Evolutionary conservation across 2,797 vertebrate genomes (phyloP).

Genomic region (Urocyon cinereoargenteus): DNA sequence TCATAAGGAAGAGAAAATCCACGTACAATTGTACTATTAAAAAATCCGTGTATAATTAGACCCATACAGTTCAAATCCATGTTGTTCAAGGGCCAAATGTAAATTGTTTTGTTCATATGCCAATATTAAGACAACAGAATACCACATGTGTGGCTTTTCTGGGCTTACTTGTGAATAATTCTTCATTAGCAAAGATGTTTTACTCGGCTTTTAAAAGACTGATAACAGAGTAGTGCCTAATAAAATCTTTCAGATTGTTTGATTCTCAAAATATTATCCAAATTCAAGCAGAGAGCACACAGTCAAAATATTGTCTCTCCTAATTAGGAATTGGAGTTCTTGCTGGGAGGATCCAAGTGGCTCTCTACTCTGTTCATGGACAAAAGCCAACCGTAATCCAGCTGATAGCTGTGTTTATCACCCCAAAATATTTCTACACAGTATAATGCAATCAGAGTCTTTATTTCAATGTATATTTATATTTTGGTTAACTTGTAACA

Average conservation of each 20-base stretch:
- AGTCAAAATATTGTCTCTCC: slow-evolving; percentile 48
- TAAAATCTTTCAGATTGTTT: slow-evolving; percentile 58
- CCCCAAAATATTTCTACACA: neutral
- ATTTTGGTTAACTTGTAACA: slow-evolving; percentile 23
- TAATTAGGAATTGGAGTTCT: slow-evolving; percentile 33
- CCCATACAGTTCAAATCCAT: neutral
- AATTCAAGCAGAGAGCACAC: slow-evolving; percentile 10
- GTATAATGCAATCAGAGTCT: neutral
- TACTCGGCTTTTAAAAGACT: neutral
- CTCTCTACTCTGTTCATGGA: slow-evolving; percentile 3
- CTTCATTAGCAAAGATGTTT: slow-evolving; percentile 27
- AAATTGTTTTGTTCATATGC: neutral
- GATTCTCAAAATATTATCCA: slow-evolving; percentile 36
- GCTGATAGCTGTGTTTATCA: slow-evolving; percentile 6
- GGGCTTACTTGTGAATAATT: neutral
- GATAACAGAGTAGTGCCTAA: neutral
- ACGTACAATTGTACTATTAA: neutral
- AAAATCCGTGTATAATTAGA: neutral
- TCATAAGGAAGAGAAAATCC: neutral
- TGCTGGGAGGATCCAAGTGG: slow-evolving; percentile 3
- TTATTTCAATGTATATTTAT: slow-evolving; percentile 48
- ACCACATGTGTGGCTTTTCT: neutral
- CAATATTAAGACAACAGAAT: neutral
- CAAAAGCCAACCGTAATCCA: slow-evolving; percentile 18
- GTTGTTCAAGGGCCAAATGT: neutral